These are phyloP conservation scores for Grammomys dolichurus DNA, from an alignment of 2,113 vertebrate genomes.

Conservation along the genomic window DNA sequence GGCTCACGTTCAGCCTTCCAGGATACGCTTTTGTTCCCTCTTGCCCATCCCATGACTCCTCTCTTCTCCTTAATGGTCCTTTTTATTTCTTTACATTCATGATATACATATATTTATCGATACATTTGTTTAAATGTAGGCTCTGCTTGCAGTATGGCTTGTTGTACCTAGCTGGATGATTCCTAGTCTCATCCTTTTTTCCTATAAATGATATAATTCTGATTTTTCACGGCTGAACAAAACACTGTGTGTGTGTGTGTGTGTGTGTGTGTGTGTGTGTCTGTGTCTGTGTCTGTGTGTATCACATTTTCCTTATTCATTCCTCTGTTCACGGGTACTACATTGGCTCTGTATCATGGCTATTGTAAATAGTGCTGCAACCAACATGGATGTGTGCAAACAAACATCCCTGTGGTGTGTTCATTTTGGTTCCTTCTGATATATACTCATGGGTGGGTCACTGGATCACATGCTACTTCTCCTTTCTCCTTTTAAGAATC, in stretches of 20 bases:
- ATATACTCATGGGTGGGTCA: neutral
- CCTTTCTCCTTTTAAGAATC: conserved; percentile 34
- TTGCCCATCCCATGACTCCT: neutral
- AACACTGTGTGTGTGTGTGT: neutral
- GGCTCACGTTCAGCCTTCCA: neutral
- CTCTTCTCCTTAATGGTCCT: neutral
- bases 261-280: too few species aligned
- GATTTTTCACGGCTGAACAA: neutral
- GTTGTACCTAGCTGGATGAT: neutral
- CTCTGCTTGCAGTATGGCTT: neutral
- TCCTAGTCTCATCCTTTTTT: too few species aligned
- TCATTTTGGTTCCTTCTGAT: neutral
- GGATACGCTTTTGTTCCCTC: neutral
- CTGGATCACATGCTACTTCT: neutral
- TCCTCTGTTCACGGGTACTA: neutral
- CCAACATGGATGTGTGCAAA: neutral
- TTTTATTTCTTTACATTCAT: neutral
- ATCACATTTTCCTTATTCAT: neutral
- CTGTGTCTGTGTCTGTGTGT: too few species aligned
- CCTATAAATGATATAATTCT: neutral
- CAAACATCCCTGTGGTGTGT: neutral
- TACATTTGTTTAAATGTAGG: neutral
- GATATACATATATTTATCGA: neutral
- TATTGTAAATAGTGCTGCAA: neutral
- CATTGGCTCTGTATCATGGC: neutral